Percentiles rank a stretch among this genome's conserved stretches.
These are phyloP conservation scores for Steinernema carpocapsae DNA, from an alignment of 2,888 invertebrate species.

Conservation along the genomic window DNA sequence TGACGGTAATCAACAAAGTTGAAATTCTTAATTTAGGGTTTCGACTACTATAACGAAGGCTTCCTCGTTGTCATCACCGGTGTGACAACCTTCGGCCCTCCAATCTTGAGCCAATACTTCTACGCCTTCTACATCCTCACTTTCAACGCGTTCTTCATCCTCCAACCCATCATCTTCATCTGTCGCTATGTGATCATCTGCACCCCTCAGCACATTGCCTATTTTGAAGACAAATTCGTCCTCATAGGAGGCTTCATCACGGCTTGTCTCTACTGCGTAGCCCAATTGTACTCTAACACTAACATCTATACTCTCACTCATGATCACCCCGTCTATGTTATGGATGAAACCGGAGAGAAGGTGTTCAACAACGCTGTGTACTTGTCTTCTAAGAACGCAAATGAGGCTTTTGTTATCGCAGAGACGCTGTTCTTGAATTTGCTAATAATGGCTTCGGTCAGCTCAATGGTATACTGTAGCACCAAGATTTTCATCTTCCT, in stretches of 20 bases:
- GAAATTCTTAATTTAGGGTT: no score
- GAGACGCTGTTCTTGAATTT: neutral
- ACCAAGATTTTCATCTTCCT: slow-evolving; percentile 6
- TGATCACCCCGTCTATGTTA: neutral
- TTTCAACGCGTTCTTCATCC: slow-evolving; percentile 31
- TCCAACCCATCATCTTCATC: slow-evolving; percentile 23
- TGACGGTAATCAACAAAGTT: no score
- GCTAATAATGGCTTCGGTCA: neutral
- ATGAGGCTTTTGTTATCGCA: neutral
- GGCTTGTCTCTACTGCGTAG: neutral
- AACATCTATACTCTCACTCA: neutral
- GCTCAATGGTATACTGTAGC: slow-evolving; percentile 30
- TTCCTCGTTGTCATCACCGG: slow-evolving; percentile 18
- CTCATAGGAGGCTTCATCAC: neutral
- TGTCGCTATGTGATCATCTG: slow-evolving; percentile 30
- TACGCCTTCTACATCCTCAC: slow-evolving; percentile 26
- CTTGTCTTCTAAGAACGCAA: neutral
- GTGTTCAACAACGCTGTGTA: neutral
- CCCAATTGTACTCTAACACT: neutral
- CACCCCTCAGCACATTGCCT: neutral
- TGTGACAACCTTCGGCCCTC: neutral
- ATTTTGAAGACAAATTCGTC: neutral
- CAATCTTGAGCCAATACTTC: neutral
- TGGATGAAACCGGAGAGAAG: slow-evolving; percentile 11
- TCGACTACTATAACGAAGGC: slow-evolving; percentile 25